Base-by-base conservation (phyloP, 2,113 vertebrate genomes). In the Corythoichthys haematopterus region DNA sequence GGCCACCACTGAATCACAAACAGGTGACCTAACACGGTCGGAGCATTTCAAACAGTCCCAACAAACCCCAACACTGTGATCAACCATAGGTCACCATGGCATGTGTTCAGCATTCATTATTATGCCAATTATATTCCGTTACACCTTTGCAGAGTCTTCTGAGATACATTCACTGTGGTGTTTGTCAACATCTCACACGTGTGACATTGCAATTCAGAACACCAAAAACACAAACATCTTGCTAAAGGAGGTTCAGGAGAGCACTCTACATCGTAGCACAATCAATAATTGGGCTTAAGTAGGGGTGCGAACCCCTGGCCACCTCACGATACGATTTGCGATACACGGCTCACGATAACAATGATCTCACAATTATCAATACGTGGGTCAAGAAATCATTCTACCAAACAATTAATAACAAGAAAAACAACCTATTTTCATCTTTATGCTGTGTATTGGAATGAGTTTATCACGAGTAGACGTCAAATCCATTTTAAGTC, bases 121-220 rank as follows among this genome's bases (percentile, higher is more conserved):
- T 60, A 66, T 66, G 68, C 55, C 57, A 67, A 68, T 71, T 69
- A 9, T 64, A 66, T 61, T 59, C 52, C 28, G 38, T 55, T 66
- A 45, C 36, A 65, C 70, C 69, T 71, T 64, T 66, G 57, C 37
- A 53, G 63, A 66, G 53, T 68, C 52, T 53, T 66, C n/a, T 46
- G 50, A 71, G 68, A 59, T 13, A 10, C 50, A 28, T 65, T 72
- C 28, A 8, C 64, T 45, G n/a, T 52, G 28, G 46, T 66, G 36
- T 78, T 64, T 2, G 2, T 74, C 57, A 78, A 56, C 78, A 76
- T 64, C n/a, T 57, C 38, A 65, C 48, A 66, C 51, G 51, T 80
- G 58, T 33, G 61, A 67, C 57, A 45, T 53, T 70, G 69, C 59
- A 16, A 45, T 20, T 43, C 67, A 20, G n/a, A 68, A 64, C 61